These are phyloP conservation scores for Chaetura pelagica DNA, from an alignment of 2,113 vertebrate genomes.

Conservation along the genomic window DNA sequence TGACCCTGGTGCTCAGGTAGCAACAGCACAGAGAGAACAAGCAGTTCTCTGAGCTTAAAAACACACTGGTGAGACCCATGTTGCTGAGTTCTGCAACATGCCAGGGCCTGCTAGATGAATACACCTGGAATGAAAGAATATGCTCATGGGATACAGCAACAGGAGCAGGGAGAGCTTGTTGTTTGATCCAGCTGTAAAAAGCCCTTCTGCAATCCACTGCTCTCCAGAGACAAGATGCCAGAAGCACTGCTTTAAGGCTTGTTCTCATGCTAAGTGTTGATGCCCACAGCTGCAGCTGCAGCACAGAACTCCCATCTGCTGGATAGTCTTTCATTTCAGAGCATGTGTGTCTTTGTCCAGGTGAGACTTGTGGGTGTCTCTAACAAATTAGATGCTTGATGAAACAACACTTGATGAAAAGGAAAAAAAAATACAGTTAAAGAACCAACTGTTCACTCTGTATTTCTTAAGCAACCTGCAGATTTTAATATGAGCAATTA, in stretches of 20 bases:
- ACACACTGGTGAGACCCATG: not conserved
- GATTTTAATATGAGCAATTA: not conserved
- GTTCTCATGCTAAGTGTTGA: too few species aligned
- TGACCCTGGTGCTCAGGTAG: not conserved
- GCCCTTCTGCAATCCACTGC: not conserved
- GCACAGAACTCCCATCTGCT: too few species aligned
- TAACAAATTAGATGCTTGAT: not conserved
- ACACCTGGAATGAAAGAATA: not conserved
- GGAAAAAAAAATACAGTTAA: too few species aligned
- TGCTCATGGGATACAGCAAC: not conserved
- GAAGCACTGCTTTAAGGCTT: too few species aligned
- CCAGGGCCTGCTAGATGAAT: not conserved
- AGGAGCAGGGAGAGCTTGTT: not conserved
- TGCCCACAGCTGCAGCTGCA: not conserved
- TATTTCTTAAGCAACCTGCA: not conserved
- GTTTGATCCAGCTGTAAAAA: not conserved
- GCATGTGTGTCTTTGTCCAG: not conserved
- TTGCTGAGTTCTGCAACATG: fast-evolving
- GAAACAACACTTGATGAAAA: not conserved
- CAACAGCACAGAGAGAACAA: fast-evolving
- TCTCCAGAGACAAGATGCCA: not conserved
- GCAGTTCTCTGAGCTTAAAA: not conserved
- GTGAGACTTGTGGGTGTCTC: not conserved
- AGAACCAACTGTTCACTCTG: not conserved
- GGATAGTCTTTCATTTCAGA: not conserved